phyloP scores from a whole-genome alignment of 2,888 invertebrate genomes.

The Melitaea athalia region DNA sequence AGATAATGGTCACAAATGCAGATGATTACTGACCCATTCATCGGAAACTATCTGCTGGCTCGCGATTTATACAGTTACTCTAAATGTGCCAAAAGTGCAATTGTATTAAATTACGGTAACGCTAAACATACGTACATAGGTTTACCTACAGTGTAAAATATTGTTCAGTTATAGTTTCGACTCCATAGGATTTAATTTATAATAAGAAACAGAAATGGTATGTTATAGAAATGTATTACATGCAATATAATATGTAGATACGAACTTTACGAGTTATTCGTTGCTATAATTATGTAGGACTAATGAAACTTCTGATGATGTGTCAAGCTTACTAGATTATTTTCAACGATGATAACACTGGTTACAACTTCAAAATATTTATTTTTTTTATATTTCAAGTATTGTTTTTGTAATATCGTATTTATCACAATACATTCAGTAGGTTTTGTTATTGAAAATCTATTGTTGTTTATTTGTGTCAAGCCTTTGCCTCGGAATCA shows the following conservation, averaged over 20 bases:
- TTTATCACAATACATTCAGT: no score
- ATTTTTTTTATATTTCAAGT: no score
- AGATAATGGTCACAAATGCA: constrained; percentile 80
- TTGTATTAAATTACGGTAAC: constrained; percentile 64
- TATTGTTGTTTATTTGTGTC: no score
- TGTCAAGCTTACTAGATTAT: background rate
- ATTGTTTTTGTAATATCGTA: no score
- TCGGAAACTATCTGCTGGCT: constrained; percentile 70
- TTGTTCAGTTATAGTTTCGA: constrained; percentile 1
- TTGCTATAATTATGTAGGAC: background rate
- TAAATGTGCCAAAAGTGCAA: constrained; percentile 25
- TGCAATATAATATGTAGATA: background rate
- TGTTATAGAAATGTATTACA: background rate
- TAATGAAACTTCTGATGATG: background rate
- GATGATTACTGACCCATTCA: constrained; percentile 79
- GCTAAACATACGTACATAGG: constrained; percentile 51
- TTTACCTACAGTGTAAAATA: constrained; percentile 22
- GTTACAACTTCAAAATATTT: background rate
- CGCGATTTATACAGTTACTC: constrained; percentile 54
- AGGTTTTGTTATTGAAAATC: no score
- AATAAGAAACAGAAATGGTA: background rate
- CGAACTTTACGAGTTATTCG: background rate
- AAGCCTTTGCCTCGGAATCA: no score
- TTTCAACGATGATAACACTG: background rate
- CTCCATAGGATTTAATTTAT: constrained; percentile 11